A percentile compares a stretch with the other conserved stretches of the same genome.
phyloP scores from a whole-genome alignment of 2,113 vertebrate species.

The Prionailurus bengalensis region DNA sequence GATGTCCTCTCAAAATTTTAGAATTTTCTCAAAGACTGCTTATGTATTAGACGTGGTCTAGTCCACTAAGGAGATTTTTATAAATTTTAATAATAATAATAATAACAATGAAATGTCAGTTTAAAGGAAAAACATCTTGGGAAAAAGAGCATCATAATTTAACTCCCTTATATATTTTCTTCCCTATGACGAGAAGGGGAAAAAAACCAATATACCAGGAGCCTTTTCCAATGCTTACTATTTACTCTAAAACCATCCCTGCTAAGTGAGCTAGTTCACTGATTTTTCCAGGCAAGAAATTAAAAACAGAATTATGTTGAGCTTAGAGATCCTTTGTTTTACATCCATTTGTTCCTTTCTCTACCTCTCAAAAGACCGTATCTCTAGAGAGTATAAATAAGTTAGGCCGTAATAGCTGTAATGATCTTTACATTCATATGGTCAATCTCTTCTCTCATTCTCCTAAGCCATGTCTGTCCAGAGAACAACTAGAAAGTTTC shows the following conservation, averaged over 20 bases:
- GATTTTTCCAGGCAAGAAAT: slow-evolving; percentile 45
- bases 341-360: neutral
- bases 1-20: slow-evolving; percentile 8
- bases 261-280: slow-evolving; percentile 36
- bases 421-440: neutral
- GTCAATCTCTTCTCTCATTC: neutral
- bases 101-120: neutral
- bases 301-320: slow-evolving; percentile 3
- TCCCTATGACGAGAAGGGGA: neutral
- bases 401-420: neutral
- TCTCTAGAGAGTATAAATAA: neutral
- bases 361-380: neutral
- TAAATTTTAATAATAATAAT: neutral
- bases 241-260: neutral
- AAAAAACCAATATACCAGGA: neutral
- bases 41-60: neutral
- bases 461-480: neutral
- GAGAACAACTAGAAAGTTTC: slow-evolving; percentile 34
- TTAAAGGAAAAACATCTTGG: neutral
- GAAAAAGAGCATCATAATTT: neutral
- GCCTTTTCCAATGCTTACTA: neutral
- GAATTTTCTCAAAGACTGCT: slow-evolving; percentile 6
- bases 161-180: neutral
- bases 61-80: neutral
- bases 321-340: neutral